Percentiles rank a stretch among this genome's conserved stretches.
These are phyloP conservation scores for Caenorhabditis uteleia DNA, from an alignment of 2,888 invertebrate genomes.

Conservation along the genomic window DNA sequence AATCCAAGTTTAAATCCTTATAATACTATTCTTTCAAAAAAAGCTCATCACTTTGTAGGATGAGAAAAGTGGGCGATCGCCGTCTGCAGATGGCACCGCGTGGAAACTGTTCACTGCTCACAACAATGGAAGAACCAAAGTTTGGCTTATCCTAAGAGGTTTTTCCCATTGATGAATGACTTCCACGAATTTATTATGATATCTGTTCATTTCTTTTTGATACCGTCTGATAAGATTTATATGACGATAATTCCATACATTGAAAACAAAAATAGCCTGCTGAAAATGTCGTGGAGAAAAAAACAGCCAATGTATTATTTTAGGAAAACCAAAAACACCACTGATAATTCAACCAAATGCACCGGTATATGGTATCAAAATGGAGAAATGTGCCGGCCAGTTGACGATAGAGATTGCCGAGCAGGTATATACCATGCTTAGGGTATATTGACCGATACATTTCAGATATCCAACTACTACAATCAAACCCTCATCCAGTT, in stretches of 20 bases:
- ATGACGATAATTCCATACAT: too few species aligned
- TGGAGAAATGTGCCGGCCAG: constrained; percentile 75
- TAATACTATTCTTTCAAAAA: neutral
- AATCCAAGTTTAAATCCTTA: constrained; percentile 68
- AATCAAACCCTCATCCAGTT: constrained; percentile 29
- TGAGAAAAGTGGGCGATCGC: constrained; percentile 69
- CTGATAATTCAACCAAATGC: constrained; percentile 79
- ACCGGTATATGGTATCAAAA: constrained; percentile 77
- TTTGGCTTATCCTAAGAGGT: constrained; percentile 76
- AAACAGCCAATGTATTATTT: too few species aligned
- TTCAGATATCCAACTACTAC: constrained; percentile 43
- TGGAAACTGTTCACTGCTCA: constrained; percentile 74
- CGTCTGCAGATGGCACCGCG: constrained; percentile 67
- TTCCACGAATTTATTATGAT: too few species aligned
- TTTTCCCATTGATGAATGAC: too few species aligned
- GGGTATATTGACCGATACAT: neutral
- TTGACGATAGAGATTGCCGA: constrained; percentile 41
- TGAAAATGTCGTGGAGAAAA: neutral
- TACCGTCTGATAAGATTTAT: too few species aligned
- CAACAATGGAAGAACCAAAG: constrained; percentile 76
- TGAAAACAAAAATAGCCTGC: too few species aligned
- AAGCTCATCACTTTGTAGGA: constrained; percentile 74
- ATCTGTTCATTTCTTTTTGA: too few species aligned
- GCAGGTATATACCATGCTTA: constrained; percentile 12
- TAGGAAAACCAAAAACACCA: constrained; percentile 40